Evolutionary conservation across 35 echinoderm and acorn worm genomes (phyloP).

Genomic region (Lytechinus variegatus): DNA sequence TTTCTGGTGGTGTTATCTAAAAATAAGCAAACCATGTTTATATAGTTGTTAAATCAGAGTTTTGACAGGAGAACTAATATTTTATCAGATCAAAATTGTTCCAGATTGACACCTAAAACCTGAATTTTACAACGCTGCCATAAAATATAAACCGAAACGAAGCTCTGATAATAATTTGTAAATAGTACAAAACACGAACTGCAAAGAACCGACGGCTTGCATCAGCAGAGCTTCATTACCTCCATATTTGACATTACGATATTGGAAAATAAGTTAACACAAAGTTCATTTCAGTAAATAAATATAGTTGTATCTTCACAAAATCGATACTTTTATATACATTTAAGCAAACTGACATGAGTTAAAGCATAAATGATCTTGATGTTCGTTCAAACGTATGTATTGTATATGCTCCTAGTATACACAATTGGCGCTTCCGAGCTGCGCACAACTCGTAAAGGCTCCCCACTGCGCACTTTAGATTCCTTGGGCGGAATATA

Average conservation of each 20-base stretch:
- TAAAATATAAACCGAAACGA: neutral
- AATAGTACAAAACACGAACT: neutral
- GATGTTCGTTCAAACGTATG: constrained; percentile 20
- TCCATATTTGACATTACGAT: neutral
- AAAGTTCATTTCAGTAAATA: neutral
- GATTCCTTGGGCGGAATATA: constrained; percentile 67
- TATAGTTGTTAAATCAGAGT: too few species aligned
- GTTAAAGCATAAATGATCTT: neutral
- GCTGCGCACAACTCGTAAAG: constrained; percentile 48
- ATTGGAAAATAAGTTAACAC: neutral
- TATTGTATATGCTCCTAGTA: constrained; percentile 44
- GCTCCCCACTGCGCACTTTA: constrained; percentile 47
- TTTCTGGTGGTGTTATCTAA: too few species aligned
- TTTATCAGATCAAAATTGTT: too few species aligned
- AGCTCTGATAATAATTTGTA: neutral
- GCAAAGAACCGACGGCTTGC: neutral
- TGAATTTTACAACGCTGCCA: too few species aligned
- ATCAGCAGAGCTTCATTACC: neutral
- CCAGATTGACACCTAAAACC: too few species aligned
- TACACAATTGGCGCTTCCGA: constrained; percentile 25
- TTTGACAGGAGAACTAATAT: too few species aligned
- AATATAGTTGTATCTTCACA: neutral
- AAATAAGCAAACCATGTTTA: too few species aligned
- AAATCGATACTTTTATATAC: neutral
- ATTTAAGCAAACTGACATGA: neutral